Evolutionary conservation across 2,888 invertebrate genomes (phyloP).

Genomic region (Drosophila formosana): DNA sequence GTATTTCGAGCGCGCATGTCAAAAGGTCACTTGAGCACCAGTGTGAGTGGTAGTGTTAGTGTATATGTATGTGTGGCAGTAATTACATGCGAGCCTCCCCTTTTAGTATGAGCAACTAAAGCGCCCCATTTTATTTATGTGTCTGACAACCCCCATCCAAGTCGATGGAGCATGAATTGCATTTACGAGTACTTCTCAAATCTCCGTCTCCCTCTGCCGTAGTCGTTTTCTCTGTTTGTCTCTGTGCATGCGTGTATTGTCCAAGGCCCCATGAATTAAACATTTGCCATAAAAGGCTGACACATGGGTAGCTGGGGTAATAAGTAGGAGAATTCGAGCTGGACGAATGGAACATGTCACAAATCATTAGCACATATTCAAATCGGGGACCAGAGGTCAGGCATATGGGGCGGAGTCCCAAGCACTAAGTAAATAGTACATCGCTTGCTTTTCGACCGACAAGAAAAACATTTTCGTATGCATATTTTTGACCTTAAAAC

Average conservation of each 20-base stretch:
- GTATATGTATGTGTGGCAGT: conserved; percentile 46
- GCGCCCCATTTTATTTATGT: conserved; percentile 76
- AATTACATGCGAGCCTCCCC: conserved; percentile 73
- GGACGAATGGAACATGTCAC: conserved; percentile 61
- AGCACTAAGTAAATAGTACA: conserved; percentile 30
- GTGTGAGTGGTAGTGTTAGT: conserved; percentile 22
- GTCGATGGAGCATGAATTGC: conserved; percentile 14
- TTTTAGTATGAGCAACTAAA: conserved; percentile 72
- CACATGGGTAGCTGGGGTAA: conserved; percentile 14
- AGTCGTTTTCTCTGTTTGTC: neutral
- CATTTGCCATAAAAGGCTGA: conserved; percentile 68
- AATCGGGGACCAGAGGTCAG: conserved; percentile 60
- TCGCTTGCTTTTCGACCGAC: conserved; percentile 25
- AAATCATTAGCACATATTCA: conserved; percentile 80
- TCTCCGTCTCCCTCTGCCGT: neutral
- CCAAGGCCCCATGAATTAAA: conserved; percentile 68
- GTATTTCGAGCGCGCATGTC: conserved; percentile 80
- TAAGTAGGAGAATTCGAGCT: conserved; percentile 11
- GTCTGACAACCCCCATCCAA: conserved; percentile 47
- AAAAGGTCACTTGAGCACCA: conserved; percentile 71
- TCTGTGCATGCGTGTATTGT: conserved; percentile 22
- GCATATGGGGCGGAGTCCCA: conserved; percentile 39
- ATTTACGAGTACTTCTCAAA: conserved; percentile 14
- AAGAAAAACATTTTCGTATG: conserved; percentile 64
- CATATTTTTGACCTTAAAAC: conserved; percentile 64